Evolutionary conservation across 1,140 invertebrate genomes (phyloP).

Genomic region (Pantala flavescens): DNA sequence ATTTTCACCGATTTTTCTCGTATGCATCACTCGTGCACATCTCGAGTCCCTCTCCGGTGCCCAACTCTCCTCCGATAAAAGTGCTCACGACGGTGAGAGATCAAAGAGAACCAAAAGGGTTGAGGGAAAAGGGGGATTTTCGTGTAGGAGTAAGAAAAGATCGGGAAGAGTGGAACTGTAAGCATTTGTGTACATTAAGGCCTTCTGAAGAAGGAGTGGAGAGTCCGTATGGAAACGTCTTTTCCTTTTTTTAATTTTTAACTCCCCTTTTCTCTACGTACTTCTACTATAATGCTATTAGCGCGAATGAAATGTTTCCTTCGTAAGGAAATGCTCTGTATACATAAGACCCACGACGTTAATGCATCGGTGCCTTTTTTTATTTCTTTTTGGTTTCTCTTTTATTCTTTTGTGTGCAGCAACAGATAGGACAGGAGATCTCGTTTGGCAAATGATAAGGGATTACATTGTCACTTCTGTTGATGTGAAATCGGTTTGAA

Average conservation of each 20-base stretch:
- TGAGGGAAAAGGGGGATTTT: background rate
- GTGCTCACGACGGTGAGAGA: background rate
- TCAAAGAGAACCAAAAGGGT: background rate
- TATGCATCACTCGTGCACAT: too few relatives aligned
- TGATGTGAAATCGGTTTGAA: too few relatives aligned
- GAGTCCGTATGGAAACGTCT: background rate
- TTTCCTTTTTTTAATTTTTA: background rate
- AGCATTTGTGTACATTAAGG: slow-evolving; percentile 9
- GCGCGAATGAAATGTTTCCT: too few relatives aligned
- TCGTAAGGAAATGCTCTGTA: too few relatives aligned
- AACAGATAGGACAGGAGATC: too few relatives aligned
- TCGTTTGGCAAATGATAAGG: too few relatives aligned
- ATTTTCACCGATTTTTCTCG: too few relatives aligned
- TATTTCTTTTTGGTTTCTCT: too few relatives aligned
- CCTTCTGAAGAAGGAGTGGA: background rate
- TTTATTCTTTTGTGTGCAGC: too few relatives aligned
- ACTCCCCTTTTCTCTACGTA: background rate
- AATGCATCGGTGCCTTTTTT: too few relatives aligned
- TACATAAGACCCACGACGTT: too few relatives aligned
- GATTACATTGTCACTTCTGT: too few relatives aligned
- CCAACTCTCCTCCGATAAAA: background rate
- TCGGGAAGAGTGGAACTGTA: background rate
- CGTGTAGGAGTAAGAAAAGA: background rate
- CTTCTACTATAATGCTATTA: background rate
- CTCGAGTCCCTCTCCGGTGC: background rate